Base-by-base conservation (phyloP, 2,888 invertebrate species). In the Melipona bicolor region DNA sequence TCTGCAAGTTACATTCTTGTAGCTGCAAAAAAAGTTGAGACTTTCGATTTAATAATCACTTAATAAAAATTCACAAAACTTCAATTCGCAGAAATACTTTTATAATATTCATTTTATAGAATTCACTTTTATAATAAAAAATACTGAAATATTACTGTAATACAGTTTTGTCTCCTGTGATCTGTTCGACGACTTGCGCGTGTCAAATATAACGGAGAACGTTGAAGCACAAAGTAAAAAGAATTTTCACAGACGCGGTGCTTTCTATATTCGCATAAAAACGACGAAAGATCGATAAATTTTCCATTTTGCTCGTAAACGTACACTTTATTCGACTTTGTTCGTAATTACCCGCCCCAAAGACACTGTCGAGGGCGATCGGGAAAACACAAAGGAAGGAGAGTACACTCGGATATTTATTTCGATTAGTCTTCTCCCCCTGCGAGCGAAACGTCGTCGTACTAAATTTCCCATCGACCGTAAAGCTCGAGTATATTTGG, bases 401-500 rank as follows among this genome's bases (percentile, higher is more conserved):
- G 24, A 52, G 21, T 32, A 69, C 17, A 4, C 24, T n/a, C 2
- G 27, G 24, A 43, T 43, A 43, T 71, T 36, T 71, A 43, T 71
- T 59, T 71, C 24, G 3, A n/a, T 5, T 5, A 24, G 24, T 24
- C n/a, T 5, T 24, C n/a, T 5, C 13, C 19, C 43, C 19, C 27
- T 4, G 4, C 27, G 17, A 9, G 1, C 17, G 36, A 71, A 59
- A 56, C 24, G 43, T 36, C 19, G n/a, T 19, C 43, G 2, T 36
- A 19, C n/a, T 71, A 43, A 59, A 71, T 59, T 71, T 36, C 24
- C 59, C 43, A 71, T 71, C 43, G 43, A 2, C 56, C 24, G 15
- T 71, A 59, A 71, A 59, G 54, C 17, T 6, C 43, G 32, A 3
- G 32, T 59, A 43, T 19, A 59, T 59, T 56, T n/a, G 43, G n/a